Percentiles rank a stretch among this genome's conserved stretches.
Evolutionary conservation across 1,140 invertebrate genomes (phyloP).

Genomic region (Megalonaias nervosa): DNA sequence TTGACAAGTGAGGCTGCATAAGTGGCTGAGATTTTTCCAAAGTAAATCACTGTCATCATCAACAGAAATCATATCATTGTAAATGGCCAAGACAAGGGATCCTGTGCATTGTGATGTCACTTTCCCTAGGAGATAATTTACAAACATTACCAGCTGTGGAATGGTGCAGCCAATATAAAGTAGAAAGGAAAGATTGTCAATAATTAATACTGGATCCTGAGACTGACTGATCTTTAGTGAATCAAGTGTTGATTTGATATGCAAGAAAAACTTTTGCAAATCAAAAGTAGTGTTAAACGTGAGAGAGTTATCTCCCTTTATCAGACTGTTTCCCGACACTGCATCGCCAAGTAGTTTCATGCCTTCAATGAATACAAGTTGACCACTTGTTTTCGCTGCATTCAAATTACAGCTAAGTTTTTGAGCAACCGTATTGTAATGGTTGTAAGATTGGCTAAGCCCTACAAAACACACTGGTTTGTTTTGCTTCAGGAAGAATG

Average conservation of each 20-base stretch:
- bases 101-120: slow-evolving; percentile 18
- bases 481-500: slow-evolving; percentile 34
- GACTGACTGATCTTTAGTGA: not conserved
- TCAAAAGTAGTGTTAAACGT: slow-evolving; percentile 1
- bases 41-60: slow-evolving; percentile 40
- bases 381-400: slow-evolving; percentile 30
- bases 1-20: slow-evolving; percentile 32
- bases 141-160: slow-evolving; percentile 31
- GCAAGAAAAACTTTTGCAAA: not conserved
- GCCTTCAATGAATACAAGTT: slow-evolving; percentile 53
- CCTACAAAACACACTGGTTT: slow-evolving; percentile 41
- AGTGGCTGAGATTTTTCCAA: slow-evolving; percentile 38
- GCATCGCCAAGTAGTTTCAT: slow-evolving; percentile 36
- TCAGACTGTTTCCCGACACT: slow-evolving; percentile 3
- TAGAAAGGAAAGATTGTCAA: slow-evolving; percentile 51
- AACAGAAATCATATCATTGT: slow-evolving; percentile 26
- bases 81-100: slow-evolving; percentile 29
- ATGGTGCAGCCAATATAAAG: slow-evolving; percentile 38
- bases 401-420: slow-evolving; percentile 53
- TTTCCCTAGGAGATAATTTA: slow-evolving; percentile 31
- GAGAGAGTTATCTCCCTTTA: slow-evolving; percentile 1
- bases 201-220: slow-evolving; percentile 35
- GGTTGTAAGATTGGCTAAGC: slow-evolving; percentile 49
- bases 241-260: slow-evolving; percentile 5
- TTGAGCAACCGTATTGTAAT: slow-evolving; percentile 51